Conservation (phyloP, 2,888 invertebrate species). For the Lepidochitona cinerea region DNA sequence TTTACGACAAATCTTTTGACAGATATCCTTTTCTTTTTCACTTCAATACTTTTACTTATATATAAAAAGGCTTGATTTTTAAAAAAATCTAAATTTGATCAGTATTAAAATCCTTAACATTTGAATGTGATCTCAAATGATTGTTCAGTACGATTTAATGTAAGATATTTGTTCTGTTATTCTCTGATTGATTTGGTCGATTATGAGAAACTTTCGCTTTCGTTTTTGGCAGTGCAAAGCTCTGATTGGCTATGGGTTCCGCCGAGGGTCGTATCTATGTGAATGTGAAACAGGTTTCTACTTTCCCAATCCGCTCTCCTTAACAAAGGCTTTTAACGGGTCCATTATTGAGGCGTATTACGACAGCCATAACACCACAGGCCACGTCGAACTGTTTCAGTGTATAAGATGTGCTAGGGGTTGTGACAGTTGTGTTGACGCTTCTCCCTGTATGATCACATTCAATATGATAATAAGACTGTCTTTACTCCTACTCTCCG, state of each 20-base stretch:
- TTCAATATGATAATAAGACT: constrained; percentile 34
- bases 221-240: constrained; percentile 49
- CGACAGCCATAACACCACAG: constrained; percentile 22
- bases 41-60: too few species aligned
- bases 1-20: too few species aligned
- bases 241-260: constrained; percentile 53
- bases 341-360: constrained; percentile 43
- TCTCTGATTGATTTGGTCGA: too few species aligned
- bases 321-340: constrained; percentile 46
- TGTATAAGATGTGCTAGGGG: constrained; percentile 58
- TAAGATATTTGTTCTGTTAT: too few species aligned
- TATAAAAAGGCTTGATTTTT: too few species aligned
- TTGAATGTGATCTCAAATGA: too few species aligned
- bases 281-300: constrained; percentile 59
- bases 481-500: constrained; percentile 38
- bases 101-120: too few species aligned
- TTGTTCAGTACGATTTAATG: too few species aligned
- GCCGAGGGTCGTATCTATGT: constrained; percentile 59
- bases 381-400: constrained; percentile 31
- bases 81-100: too few species aligned
- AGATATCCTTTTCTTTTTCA: too few species aligned
- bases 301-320: constrained; percentile 54
- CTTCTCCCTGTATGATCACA: constrained; percentile 57
- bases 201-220: background rate
- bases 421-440: constrained; percentile 61